Evolutionary conservation across 2,113 vertebrate genomes (phyloP).

Genomic region (Oxygymnocypris stewartii): DNA sequence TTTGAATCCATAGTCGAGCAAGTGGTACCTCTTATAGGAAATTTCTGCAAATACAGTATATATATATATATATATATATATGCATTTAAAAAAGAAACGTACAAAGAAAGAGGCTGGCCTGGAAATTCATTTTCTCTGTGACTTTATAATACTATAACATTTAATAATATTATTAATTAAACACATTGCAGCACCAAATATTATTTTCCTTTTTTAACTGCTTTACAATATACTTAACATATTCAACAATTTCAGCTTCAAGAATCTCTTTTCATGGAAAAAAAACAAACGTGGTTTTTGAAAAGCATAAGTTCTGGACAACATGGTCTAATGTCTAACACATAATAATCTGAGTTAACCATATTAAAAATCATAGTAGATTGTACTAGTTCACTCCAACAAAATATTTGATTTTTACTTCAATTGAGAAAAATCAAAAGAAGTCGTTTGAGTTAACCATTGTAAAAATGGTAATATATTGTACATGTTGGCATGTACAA

Average conservation of each 20-base stretch:
- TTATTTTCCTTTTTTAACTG: slow-evolving; percentile 51
- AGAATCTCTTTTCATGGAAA: slow-evolving; percentile 22
- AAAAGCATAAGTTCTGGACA: slow-evolving; percentile 12
- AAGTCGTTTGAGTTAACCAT: not conserved
- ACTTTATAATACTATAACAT: slow-evolving; percentile 21
- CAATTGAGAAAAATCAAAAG: not conserved
- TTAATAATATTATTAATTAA: slow-evolving; percentile 35
- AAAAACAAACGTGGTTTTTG: not conserved
- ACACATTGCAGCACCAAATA: slow-evolving; percentile 56
- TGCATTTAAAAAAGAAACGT: not conserved
- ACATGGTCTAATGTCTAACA: not conserved
- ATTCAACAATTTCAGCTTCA: slow-evolving; percentile 59
- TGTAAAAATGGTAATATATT: not conserved
- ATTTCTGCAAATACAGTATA: slow-evolving; percentile 23
- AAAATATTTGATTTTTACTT: not conserved
- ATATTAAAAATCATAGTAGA: not conserved
- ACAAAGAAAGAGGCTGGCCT: slow-evolving; percentile 44
- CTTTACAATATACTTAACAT: slow-evolving; percentile 57
- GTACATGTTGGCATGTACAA: not conserved
- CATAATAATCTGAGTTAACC: not conserved
- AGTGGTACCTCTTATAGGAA: not conserved
- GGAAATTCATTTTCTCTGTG: slow-evolving; percentile 56
- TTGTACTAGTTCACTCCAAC: not conserved
- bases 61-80: not conserved
- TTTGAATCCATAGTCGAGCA: slow-evolving; percentile 4